These are phyloP conservation scores for Neoarius graeffei DNA, from an alignment of 2,113 vertebrate genomes.

Conservation along the genomic window DNA sequence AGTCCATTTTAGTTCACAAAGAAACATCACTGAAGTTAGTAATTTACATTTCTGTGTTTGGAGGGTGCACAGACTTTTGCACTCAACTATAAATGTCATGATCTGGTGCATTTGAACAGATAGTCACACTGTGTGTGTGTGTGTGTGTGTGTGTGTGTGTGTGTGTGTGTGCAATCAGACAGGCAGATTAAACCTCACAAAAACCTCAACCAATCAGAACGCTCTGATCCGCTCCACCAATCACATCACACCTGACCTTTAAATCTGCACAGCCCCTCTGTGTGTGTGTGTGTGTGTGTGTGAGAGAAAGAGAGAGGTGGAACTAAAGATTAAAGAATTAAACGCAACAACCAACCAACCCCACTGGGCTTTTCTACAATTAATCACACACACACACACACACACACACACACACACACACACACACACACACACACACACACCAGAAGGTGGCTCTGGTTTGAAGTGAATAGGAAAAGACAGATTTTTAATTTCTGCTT, in stretches of 20 bases:
- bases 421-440: constrained; percentile 40
- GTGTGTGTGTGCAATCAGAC: neutral
- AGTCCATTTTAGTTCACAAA: too few species aligned
- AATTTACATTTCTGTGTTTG: neutral
- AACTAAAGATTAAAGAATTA: constrained; percentile 29
- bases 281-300: constrained; percentile 32
- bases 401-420: constrained; percentile 39
- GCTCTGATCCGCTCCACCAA: constrained; percentile 37
- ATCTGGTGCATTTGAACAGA: neutral
- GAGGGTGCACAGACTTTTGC: neutral
- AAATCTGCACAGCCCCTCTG: constrained; percentile 59
- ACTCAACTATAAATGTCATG: neutral
- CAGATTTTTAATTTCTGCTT: constrained; percentile 44
- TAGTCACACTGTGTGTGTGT: neutral
- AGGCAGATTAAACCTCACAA: constrained; percentile 52
- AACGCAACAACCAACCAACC: constrained; percentile 33
- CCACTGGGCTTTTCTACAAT: constrained; percentile 16
- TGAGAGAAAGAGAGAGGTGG: neutral
- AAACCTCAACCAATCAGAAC: constrained; percentile 51
- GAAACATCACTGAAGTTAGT: neutral
- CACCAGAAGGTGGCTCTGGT: constrained; percentile 14
- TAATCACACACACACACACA: constrained; percentile 26
- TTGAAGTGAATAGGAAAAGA: constrained; percentile 40
- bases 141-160: constrained; percentile 1
- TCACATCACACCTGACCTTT: constrained; percentile 65